Conservation (phyloP, 2,797 vertebrate genomes). For the Trachurus trachurus region DNA sequence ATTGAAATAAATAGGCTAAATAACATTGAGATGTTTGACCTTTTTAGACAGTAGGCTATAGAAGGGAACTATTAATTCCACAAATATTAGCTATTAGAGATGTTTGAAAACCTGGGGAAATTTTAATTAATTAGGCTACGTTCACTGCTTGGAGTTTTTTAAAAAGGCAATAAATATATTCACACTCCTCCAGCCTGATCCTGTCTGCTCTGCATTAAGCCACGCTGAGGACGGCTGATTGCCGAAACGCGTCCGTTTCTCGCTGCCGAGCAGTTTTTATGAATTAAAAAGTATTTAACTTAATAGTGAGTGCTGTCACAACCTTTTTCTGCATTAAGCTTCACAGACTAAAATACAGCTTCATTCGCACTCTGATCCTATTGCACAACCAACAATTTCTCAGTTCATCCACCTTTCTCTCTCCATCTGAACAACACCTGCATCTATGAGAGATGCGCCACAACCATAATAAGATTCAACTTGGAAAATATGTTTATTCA, state of each 20-base stretch:
- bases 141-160: background rate
- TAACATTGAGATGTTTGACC: too few species aligned
- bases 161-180: background rate
- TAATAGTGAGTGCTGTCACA: too few species aligned
- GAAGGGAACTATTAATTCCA: too few species aligned
- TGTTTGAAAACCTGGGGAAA: background rate
- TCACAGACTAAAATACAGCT: background rate
- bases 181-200: background rate
- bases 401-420: background rate
- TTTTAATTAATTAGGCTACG: too few species aligned
- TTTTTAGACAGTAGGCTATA: too few species aligned
- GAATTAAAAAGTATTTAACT: too few species aligned
- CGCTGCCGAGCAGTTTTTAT: too few species aligned
- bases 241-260: too few species aligned
- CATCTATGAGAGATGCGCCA: background rate
- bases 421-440: background rate
- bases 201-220: background rate
- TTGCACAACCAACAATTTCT: background rate
- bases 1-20: too few species aligned
- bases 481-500: conserved; percentile 72
- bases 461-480: conserved; percentile 19
- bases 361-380: background rate
- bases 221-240: too few species aligned
- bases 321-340: too few species aligned
- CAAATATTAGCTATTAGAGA: too few species aligned